Evolutionary conservation across 2,888 invertebrate species (phyloP), one percentile per base, ranked within the genome.

Genomic region (Andrena praecox): DNA sequence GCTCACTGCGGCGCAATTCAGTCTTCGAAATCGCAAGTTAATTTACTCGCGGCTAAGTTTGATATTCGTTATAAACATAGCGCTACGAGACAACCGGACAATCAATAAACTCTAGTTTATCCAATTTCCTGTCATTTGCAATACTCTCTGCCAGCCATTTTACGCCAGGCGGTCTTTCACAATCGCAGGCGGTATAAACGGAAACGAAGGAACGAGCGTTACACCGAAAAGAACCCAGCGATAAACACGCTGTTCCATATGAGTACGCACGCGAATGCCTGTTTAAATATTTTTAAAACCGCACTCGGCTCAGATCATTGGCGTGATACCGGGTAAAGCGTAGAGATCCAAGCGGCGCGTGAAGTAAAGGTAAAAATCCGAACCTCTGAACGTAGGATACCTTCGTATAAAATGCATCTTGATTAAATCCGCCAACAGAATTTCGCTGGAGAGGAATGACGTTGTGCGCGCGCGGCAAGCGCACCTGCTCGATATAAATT

Each of bases 401-500:
- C 33, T 66, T 64, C 16, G 67, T 67, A 24, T 48, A 52, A 48
- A 56, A 68, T n/a, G 29, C 74, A 56, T 59, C 59, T 69, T 27
- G 29, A 70, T 42, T 52, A 2, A 60, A 35, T 20, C 7, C 48
- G 20, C 12, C 66, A 16, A 42, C 42, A 20, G 42, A 24, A 64
- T 69, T 74, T 69, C 64, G 35, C 64, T 52, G 27, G 20, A 29
- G 20, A 33, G 42, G 69, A 73, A 27, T 60, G 64, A 35, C 48
- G 52, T 12, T 16, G 63, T 16, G 63, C 56, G 66, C 52, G 48
- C 27, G 27, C n/a, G 71, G 50, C 66, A 56, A 75, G 62, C 59
- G 54, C 72, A 73, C 73, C 67, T 85, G 84, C 76, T 63, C 48
- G 70, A 71, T 76, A 84, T 64, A 78, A 78, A 84, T 80, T 84